Base-by-base conservation (phyloP, 2,888 invertebrate species). In the Leucophenga montana region DNA sequence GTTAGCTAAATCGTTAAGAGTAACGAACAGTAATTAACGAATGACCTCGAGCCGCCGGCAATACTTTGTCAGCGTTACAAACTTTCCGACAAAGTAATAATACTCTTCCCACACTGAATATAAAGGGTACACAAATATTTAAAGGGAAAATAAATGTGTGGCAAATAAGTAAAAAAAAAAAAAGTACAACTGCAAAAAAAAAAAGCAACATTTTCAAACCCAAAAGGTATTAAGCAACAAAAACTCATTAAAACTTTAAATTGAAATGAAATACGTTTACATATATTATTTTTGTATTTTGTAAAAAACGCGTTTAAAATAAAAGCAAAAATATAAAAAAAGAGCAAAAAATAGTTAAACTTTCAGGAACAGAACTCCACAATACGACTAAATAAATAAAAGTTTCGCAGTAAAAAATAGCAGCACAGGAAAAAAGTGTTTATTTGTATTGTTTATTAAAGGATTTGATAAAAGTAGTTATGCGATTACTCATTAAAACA, bases 241-340 rank as follows among this genome's bases (percentile, higher is more conserved):
- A 84, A 85, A 83, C 82, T 83, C 81, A 85, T 85, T 85, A 84
- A 82, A 85, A 85, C 77, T 84, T 85, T 85, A 83, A 85, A 85
- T 85, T 82, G 84, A 85, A 85, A 85, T 82, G 73, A 82, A 83
- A 82, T 83, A 76, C 74, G 72, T 74, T 75, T 72, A 77, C 67
- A 71, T 69, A 68, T 79, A 71, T 59, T 31, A 68, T 20, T 61
- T 57, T 56, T 48, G 48, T 48, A 46, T 59, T 67, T 64, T 22
- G 48, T 33, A 4, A 4, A 4, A 11, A 8, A 8, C 57, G 27
- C 57, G 16, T 2, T 14, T 54, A 16, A 22, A 18, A 16, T 4
- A 18, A 50, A 50, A n/a, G 13, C 11, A 3, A 27, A 27, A 27
- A 27, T 27, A 27, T 27, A 3, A 27, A 27, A 44, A 61, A 39